These are phyloP conservation scores for Thripadectes ignobilis DNA, from an alignment of 2,797 vertebrate genomes.

Conservation along the genomic window DNA sequence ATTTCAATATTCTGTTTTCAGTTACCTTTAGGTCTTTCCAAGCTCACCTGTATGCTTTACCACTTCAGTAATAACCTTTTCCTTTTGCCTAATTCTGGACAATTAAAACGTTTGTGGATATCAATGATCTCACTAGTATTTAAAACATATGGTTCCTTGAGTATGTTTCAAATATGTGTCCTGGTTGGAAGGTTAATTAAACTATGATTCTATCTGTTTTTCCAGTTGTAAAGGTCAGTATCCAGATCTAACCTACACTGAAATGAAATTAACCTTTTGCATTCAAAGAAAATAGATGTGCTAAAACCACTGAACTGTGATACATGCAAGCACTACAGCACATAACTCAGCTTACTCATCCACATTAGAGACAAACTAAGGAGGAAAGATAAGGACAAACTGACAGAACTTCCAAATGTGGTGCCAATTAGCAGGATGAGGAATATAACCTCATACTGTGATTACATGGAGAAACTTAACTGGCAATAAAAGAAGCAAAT, in stretches of 20 bases:
- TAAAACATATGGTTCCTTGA: constrained; percentile 35
- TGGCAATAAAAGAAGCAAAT: neutral
- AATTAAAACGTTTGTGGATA: neutral
- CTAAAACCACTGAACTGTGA: neutral
- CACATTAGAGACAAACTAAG: neutral
- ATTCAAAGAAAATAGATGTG: constrained; percentile 58
- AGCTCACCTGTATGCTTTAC: neutral
- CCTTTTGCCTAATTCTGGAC: neutral
- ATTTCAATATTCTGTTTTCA: neutral
- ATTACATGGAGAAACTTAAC: neutral
- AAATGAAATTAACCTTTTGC: constrained; percentile 67
- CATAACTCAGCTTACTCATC: constrained; percentile 15
- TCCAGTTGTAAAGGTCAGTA: constrained; percentile 71
- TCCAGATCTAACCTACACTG: constrained; percentile 58
- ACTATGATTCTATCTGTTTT: constrained; percentile 62
- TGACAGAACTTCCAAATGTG: neutral
- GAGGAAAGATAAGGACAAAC: neutral
- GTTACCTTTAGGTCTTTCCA: neutral
- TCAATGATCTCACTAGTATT: constrained; percentile 1
- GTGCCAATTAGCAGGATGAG: neutral
- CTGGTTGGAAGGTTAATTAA: constrained; percentile 70
- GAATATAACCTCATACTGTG: neutral
- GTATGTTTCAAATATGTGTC: constrained; percentile 51
- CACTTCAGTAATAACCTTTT: neutral
- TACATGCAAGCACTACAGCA: neutral